Base-by-base conservation (phyloP, 2,113 vertebrate species). In the Ranitomeya imitator region DNA sequence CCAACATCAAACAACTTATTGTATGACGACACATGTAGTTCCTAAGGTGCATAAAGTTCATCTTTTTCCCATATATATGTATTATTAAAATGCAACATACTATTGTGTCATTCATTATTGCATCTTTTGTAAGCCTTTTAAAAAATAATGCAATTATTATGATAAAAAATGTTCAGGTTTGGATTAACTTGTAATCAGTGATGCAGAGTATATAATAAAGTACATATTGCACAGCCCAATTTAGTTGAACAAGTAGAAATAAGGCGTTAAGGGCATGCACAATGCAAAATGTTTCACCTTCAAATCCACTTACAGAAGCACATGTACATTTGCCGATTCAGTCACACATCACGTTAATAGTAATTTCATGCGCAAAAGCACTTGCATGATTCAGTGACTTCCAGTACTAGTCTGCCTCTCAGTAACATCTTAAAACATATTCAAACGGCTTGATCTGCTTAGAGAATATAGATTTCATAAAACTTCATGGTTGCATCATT, bases 311-410 rank as follows among this genome's bases (percentile, higher is more conserved):
- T 79, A 86, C 45, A 12, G 63, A 86, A 79, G 61, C 63, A 86
- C 59, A 79, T 79, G 85, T 67, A 65, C 16, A 45, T 86, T 86
- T 79, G 85, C 60, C 54, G 61, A 86, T 86, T 78, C 85, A 86
- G 78, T 86, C 85, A 80, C 85, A 79, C 77, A 79, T 86, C 77
- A 79, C 85, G 45, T 86, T 52, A 79, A 86, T 67, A 86, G 85
- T 86, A 86, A 86, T 86, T 86, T 86, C 85, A 86, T 86, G 85
- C 85, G 76, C 85, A 86, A 86, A 86, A 79, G 85, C 85, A 86
- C 85, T 86, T 86, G 76, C 85, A 86, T 86, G 85, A 86, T 86
- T 86, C 85, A 86, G 45, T 86, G 85, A 86, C 26, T n/a, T 57
- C n/a, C 37, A 55, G 21, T 84, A 69, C 82, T 69, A 86, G 61